Evolutionary conservation across 2,888 invertebrate species (phyloP).

Genomic region (Clivina fossor): DNA sequence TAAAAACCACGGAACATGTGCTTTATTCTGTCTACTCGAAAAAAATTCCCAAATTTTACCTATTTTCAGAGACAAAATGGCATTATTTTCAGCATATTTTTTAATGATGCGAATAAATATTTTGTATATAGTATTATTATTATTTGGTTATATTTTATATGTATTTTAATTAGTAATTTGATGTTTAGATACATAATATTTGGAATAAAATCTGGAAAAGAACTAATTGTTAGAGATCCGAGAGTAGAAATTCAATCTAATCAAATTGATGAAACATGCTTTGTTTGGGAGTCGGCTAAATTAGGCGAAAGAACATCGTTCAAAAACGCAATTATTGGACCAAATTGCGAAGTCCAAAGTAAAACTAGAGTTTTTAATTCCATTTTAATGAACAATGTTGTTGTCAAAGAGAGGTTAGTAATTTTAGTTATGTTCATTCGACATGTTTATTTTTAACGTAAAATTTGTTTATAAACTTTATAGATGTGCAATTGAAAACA

Average conservation of each 20-base stretch:
- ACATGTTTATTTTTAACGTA: no score
- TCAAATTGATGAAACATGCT: conserved; percentile 74
- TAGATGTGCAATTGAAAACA: conserved; percentile 72
- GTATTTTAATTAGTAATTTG: no score
- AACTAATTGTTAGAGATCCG: conserved; percentile 59
- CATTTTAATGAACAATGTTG: conserved; percentile 84
- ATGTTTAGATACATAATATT: no score
- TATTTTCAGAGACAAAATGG: no score
- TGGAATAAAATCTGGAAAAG: conserved; percentile 61
- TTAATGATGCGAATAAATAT: no score
- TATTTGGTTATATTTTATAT: no score
- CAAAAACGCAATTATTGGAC: conserved; percentile 75
- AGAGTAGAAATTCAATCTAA: conserved; percentile 70
- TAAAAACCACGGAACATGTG: no score
- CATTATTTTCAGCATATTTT: no score
- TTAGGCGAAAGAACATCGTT: conserved; percentile 83
- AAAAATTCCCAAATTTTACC: no score
- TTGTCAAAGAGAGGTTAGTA: conserved; percentile 75
- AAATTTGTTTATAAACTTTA: no score
- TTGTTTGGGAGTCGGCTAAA: conserved; percentile 71
- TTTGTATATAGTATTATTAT: no score
- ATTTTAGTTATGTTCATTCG: conserved; percentile 24
- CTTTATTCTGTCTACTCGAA: no score
- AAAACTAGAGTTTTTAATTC: conserved; percentile 82
- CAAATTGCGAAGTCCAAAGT: conserved; percentile 73